Evolutionary conservation across 2,797 vertebrate species (phyloP).

Genomic region (Anolis apletophallus): DNA sequence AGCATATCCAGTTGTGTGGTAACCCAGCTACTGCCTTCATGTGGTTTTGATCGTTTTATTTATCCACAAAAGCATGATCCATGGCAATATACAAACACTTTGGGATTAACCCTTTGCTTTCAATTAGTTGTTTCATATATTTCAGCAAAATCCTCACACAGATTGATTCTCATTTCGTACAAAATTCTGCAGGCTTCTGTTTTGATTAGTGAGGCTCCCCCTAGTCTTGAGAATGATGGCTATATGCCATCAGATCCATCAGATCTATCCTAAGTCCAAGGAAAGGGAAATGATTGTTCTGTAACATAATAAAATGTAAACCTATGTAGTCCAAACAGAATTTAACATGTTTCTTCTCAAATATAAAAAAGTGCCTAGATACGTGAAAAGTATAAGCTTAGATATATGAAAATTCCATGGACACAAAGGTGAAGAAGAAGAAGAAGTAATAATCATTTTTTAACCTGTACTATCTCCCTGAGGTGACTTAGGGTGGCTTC

Average conservation of each 20-base stretch:
- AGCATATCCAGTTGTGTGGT: slow-evolving; percentile 93
- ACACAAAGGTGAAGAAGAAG: background rate
- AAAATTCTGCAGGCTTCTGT: slow-evolving; percentile 8
- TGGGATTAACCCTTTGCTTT: slow-evolving; percentile 76
- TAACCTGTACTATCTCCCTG: too few relatives aligned
- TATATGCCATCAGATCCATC: slow-evolving; percentile 41
- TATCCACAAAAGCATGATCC: slow-evolving; percentile 78
- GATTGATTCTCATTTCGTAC: slow-evolving; percentile 29
- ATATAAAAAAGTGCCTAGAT: slow-evolving; percentile 57
- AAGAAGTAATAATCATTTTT: too few relatives aligned
- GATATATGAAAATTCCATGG: slow-evolving; percentile 51
- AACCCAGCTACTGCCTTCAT: slow-evolving; percentile 88
- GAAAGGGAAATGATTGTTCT: slow-evolving; percentile 52
- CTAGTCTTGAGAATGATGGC: slow-evolving; percentile 35
- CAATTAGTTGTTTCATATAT: slow-evolving; percentile 52
- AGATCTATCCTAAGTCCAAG: slow-evolving; percentile 57
- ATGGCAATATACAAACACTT: slow-evolving; percentile 77
- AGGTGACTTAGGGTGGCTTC: too few relatives aligned
- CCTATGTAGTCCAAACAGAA: slow-evolving; percentile 54
- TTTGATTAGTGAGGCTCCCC: slow-evolving; percentile 41
- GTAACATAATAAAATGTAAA: slow-evolving; percentile 4
- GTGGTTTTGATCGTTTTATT: slow-evolving; percentile 86
- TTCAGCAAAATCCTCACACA: slow-evolving; percentile 40
- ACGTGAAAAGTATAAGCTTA: slow-evolving; percentile 48
- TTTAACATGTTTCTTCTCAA: slow-evolving; percentile 50